Evolutionary conservation across 1,140 invertebrate genomes (phyloP).

Genomic region (Caenorhabditis briggsae): DNA sequence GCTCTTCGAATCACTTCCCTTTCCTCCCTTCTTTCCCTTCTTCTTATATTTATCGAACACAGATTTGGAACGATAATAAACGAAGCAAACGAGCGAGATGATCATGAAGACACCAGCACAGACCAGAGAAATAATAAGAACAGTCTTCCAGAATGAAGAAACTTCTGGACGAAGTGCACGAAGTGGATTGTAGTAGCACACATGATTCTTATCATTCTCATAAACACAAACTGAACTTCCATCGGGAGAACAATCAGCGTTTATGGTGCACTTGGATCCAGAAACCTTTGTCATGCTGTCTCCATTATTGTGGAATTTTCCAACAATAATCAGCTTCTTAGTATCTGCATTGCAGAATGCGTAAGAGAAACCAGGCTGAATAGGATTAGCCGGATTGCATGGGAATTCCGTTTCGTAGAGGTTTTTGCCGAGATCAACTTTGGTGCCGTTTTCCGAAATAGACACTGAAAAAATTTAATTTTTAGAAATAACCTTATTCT

Average conservation of each 20-base stretch:
- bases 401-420: background rate
- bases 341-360: constrained; percentile 2
- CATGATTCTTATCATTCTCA: background rate
- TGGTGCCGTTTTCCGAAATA: background rate
- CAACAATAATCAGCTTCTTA: background rate
- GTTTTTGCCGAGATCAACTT: background rate
- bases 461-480: background rate
- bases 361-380: background rate
- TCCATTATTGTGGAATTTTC: constrained; percentile 2
- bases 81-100: constrained; percentile 11
- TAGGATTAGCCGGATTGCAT: background rate
- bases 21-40: background rate
- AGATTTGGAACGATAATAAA: constrained; percentile 45
- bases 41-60: constrained; percentile 28
- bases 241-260: background rate
- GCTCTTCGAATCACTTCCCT: constrained; percentile 11
- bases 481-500: too few relatives aligned
- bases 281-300: background rate
- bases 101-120: background rate
- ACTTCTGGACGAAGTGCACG: background rate
- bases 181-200: constrained; percentile 41
- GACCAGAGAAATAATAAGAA: background rate
- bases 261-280: background rate
- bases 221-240: constrained; percentile 17
- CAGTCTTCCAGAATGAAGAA: background rate